These are phyloP conservation scores for Enteromius viviparus DNA, from an alignment of 2,797 vertebrate genomes.

Conservation along the genomic window DNA sequence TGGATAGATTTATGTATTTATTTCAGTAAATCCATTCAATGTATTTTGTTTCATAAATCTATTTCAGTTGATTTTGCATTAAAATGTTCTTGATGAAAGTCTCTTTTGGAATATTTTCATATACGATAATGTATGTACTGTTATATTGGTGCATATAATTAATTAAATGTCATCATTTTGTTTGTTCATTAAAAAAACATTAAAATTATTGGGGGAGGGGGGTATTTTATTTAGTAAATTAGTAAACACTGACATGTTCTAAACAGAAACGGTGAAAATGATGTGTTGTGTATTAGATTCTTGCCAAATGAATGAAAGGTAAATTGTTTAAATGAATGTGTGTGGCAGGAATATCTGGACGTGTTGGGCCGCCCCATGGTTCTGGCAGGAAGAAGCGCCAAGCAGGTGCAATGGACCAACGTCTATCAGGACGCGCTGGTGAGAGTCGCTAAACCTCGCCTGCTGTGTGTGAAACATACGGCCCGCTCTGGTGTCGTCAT, in stretches of 20 bases:
- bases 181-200: too few relatives aligned
- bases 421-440: conserved; percentile 98
- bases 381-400: conserved; percentile 92
- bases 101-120: background rate
- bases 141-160: background rate
- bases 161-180: too few relatives aligned
- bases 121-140: background rate
- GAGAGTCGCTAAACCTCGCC: conserved; percentile 60
- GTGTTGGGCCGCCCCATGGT: conserved; percentile 98
- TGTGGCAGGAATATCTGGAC: conserved; percentile 92
- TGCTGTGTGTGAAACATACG: conserved; percentile 7
- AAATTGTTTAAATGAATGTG: conserved; percentile 47
- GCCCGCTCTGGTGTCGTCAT: background rate
- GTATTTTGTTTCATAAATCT: background rate
- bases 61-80: background rate
- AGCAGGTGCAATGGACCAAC: conserved; percentile 99
- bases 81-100: background rate
- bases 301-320: background rate
- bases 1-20: background rate
- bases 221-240: too few relatives aligned
- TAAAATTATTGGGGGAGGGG: too few relatives aligned
- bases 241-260: too few relatives aligned
- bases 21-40: conserved; percentile 2
- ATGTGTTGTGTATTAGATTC: too few relatives aligned
- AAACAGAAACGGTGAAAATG: too few relatives aligned